These are phyloP conservation scores for Platycercus adscitus DNA, from an alignment of 2,113 vertebrate genomes.

Conservation along the genomic window DNA sequence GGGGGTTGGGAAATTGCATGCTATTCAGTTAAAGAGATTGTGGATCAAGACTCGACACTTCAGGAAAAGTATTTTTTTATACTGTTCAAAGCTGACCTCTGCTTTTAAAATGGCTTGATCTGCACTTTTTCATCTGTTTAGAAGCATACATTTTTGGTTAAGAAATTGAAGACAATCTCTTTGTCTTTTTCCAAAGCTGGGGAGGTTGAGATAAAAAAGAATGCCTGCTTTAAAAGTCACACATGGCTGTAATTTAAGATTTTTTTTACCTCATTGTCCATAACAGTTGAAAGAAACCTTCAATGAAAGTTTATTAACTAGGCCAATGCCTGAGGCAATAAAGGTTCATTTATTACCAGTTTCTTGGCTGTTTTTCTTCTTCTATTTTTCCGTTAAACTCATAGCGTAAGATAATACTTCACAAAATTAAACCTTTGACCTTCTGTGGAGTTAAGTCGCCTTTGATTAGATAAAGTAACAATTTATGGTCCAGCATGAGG, in stretches of 20 bases:
- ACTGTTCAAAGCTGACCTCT: slow-evolving; percentile 77
- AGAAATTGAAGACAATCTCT: slow-evolving; percentile 81
- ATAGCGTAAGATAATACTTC: slow-evolving; percentile 87
- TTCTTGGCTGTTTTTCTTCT: slow-evolving; percentile 87
- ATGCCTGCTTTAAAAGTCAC: slow-evolving; percentile 85
- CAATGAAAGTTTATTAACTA: slow-evolving; percentile 90
- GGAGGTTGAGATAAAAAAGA: slow-evolving; percentile 85
- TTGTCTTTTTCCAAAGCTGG: slow-evolving; percentile 61
- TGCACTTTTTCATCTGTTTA: slow-evolving; percentile 80
- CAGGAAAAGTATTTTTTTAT: slow-evolving; percentile 60
- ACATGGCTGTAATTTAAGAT: slow-evolving; percentile 89
- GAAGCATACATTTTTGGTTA: slow-evolving; percentile 83
- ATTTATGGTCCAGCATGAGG: slow-evolving; percentile 84
- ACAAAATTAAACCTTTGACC: slow-evolving; percentile 89
- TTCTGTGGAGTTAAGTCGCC: slow-evolving; percentile 84
- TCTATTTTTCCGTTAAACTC: slow-evolving; percentile 86
- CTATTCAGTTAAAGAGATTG: neutral
- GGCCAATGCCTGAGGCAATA: slow-evolving; percentile 84
- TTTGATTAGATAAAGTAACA: slow-evolving; percentile 89
- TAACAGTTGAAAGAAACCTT: slow-evolving; percentile 90
- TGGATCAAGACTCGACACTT: slow-evolving; percentile 42
- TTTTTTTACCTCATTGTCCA: slow-evolving; percentile 83
- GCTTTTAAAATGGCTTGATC: slow-evolving; percentile 73
- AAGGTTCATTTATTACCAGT: slow-evolving; percentile 87
- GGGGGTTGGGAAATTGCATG: neutral